Evolutionary conservation across 2,797 vertebrate genomes (phyloP).

Genomic region (Smutsia temminckii): DNA sequence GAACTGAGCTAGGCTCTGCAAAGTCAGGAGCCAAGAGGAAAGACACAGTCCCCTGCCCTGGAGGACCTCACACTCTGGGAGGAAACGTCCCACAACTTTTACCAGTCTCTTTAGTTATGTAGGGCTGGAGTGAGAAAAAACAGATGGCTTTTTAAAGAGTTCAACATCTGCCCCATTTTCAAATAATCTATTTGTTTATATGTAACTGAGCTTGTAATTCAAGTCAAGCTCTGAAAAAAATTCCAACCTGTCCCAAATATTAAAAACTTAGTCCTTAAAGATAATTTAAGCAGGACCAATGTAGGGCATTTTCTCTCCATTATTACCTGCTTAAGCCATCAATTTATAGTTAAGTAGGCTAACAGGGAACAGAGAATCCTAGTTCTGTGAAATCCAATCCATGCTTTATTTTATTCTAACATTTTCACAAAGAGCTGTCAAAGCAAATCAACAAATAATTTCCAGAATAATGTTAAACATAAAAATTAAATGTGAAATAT

Average conservation of each 20-base stretch:
- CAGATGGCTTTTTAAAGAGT: not conserved
- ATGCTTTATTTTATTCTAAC: conserved; percentile 45
- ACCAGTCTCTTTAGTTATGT: not conserved
- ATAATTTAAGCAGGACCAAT: conserved; percentile 45
- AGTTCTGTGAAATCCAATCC: not conserved
- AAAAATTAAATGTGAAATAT: conserved; percentile 68
- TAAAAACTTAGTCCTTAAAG: conserved; percentile 45
- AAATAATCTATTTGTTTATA: not conserved
- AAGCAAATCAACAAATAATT: conserved; percentile 71
- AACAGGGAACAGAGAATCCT: conserved; percentile 22
- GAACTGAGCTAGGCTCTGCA: not conserved
- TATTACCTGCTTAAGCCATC: conserved; percentile 45
- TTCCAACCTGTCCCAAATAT: not conserved
- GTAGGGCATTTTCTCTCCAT: conserved; percentile 21
- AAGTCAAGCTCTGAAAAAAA: conserved; percentile 47
- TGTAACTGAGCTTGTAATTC: conserved; percentile 24
- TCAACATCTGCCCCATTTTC: not conserved
- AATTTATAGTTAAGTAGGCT: conserved; percentile 51
- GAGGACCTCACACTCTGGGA: not conserved
- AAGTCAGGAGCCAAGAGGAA: not conserved
- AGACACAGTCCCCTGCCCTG: not conserved
- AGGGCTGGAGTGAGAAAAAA: not conserved
- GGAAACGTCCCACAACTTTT: not conserved
- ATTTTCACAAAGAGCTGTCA: conserved; percentile 58
- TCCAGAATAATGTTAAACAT: conserved; percentile 67